Percentiles rank a stretch among this genome's conserved stretches.
phyloP scores from a whole-genome alignment of 2,797 vertebrate species.

The Pogonophryne albipinna region DNA sequence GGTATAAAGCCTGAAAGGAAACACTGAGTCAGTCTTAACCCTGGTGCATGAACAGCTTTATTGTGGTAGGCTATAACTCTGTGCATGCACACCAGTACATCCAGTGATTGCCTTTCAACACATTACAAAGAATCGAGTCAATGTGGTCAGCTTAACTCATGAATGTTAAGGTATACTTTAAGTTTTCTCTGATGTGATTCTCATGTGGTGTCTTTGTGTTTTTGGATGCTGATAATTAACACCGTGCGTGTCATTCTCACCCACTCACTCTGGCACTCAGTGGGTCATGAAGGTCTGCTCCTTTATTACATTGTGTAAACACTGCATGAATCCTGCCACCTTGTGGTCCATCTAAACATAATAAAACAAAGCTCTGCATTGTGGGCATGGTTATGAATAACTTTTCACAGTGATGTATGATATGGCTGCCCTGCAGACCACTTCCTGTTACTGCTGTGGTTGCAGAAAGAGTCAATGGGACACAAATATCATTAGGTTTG shows the following conservation, averaged over 20 bases:
- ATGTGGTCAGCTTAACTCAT: conserved; percentile 14
- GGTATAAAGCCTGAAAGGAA: conserved; percentile 42
- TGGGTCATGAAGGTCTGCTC: conserved; percentile 3
- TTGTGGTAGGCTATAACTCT: conserved; percentile 36
- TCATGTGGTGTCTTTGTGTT: conserved; percentile 26
- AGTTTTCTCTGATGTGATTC: conserved; percentile 21
- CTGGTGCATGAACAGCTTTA: conserved; percentile 42
- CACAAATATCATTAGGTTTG: background rate
- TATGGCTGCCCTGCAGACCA: background rate
- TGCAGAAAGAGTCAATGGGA: background rate
- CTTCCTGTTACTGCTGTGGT: conserved; percentile 15
- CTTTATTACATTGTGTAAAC: background rate
- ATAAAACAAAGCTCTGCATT: conserved; percentile 8
- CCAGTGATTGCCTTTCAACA: conserved; percentile 11
- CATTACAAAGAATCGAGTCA: conserved; percentile 20
- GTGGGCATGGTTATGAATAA: conserved; percentile 6
- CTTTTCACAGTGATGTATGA: background rate
- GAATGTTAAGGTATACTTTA: conserved; percentile 11
- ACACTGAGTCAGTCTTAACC: conserved; percentile 58
- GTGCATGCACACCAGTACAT: background rate
- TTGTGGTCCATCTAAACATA: conserved; percentile 12
- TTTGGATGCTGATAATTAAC: background rate
- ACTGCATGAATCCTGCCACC: conserved; percentile 34
- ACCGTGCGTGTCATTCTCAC: background rate
- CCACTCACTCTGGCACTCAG: background rate